Conservation (phyloP, 2,113 vertebrate genomes). For the Ammodramus savannarum region DNA sequence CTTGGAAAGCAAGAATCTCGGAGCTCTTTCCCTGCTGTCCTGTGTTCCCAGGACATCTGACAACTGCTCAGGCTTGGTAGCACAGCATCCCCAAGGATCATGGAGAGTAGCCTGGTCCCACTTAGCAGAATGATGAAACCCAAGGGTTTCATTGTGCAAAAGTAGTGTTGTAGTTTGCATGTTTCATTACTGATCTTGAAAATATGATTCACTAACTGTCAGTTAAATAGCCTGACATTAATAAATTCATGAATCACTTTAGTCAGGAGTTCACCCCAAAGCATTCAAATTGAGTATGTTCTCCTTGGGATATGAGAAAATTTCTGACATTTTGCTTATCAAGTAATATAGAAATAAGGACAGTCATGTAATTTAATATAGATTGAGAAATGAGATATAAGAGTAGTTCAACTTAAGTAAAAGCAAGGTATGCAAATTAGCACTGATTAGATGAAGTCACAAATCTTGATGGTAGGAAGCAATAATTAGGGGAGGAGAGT, state of each 20-base stretch:
- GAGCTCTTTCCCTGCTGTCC: neutral
- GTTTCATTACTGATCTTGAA: neutral
- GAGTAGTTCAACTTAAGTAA: neutral
- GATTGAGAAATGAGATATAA: neutral
- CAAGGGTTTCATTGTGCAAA: neutral
- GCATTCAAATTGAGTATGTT: neutral
- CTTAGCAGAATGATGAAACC: neutral
- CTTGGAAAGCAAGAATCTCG: rapidly evolving
- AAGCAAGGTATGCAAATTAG: neutral
- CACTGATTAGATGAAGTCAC: neutral
- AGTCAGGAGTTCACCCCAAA: neutral
- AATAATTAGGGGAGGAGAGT: neutral
- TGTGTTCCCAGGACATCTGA: neutral
- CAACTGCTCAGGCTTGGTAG: neutral
- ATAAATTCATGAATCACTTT: neutral
- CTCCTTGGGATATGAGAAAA: neutral
- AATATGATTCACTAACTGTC: neutral
- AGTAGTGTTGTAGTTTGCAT: neutral
- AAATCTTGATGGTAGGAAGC: neutral
- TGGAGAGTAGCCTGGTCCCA: rapidly evolving
- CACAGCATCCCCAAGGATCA: neutral
- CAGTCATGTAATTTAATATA: neutral
- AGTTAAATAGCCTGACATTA: neutral
- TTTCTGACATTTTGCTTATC: neutral
- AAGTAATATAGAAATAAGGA: neutral